Evolutionary conservation across 2,888 invertebrate genomes (phyloP).

Genomic region (Cerceris ruficornis): DNA sequence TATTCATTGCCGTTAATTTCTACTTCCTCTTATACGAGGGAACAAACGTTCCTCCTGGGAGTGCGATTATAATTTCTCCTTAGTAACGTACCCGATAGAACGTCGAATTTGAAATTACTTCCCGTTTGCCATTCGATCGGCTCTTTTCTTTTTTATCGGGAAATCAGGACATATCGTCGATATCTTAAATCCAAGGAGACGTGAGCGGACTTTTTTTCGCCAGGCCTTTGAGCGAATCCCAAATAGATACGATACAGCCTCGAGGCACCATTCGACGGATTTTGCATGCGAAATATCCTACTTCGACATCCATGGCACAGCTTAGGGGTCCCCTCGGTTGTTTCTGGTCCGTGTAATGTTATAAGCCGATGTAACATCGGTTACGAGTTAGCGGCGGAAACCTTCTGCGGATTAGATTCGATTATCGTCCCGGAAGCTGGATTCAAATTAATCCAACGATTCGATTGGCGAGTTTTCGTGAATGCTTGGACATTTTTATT

Average conservation of each 20-base stretch:
- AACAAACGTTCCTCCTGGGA: no score
- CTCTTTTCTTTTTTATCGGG: neutral
- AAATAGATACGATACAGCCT: constrained; percentile 16
- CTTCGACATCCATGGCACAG: constrained; percentile 36
- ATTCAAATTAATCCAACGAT: constrained; percentile 21
- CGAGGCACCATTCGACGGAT: constrained; percentile 28
- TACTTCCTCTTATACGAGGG: no score
- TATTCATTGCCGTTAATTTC: no score
- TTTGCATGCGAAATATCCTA: constrained; percentile 52
- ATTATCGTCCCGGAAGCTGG: constrained; percentile 65
- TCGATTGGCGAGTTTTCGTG: neutral
- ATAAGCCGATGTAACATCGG: constrained; percentile 69
- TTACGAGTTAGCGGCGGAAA: constrained; percentile 63
- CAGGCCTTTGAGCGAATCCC: constrained; percentile 27
- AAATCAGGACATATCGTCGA: constrained; percentile 20
- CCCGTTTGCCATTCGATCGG: neutral
- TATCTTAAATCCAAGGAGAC: constrained; percentile 35
- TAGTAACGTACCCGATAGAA: neutral
- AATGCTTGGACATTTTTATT: no score
- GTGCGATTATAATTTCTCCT: neutral
- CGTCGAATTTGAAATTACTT: constrained; percentile 1
- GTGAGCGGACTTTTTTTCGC: constrained; percentile 17
- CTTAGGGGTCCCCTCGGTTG: neutral
- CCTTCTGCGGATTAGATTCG: constrained; percentile 71
- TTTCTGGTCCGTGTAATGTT: constrained; percentile 47